phyloP scores from a whole-genome alignment of 2,113 vertebrate genomes.

The Dendropsophus ebraccatus region DNA sequence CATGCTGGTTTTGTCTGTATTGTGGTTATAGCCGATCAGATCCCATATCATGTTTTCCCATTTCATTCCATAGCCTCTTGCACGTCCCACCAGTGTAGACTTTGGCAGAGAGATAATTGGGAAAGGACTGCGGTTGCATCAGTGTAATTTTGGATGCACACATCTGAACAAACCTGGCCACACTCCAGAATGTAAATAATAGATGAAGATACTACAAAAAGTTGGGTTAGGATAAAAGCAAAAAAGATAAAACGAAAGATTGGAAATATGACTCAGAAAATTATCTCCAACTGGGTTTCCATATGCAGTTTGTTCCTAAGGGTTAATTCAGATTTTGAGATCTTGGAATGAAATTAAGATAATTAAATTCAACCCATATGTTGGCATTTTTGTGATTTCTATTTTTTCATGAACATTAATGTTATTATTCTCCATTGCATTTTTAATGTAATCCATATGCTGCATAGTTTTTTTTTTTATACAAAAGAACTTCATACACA shows the following conservation, averaged over 20 bases:
- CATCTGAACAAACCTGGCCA: conserved; percentile 31
- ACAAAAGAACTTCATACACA: neutral
- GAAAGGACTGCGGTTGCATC: neutral
- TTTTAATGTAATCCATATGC: conserved; percentile 27
- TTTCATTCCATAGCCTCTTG: conserved; percentile 6
- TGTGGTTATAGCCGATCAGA: neutral
- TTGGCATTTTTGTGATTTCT: conserved; percentile 20
- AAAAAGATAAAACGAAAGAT: conserved; percentile 33
- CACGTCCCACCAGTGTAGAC: conserved; percentile 27
- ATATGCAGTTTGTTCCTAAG: conserved; percentile 23
- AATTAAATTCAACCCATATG: conserved; percentile 42
- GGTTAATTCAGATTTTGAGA: conserved; percentile 32
- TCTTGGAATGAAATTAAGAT: conserved; percentile 43
- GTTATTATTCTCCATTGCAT: conserved; percentile 16
- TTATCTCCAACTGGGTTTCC: conserved; percentile 32
- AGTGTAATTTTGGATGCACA: conserved; percentile 19
- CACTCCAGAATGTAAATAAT: conserved; percentile 42
- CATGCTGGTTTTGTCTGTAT: neutral
- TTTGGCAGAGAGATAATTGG: conserved; percentile 1
- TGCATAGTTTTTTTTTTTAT: neutral
- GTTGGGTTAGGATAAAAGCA: conserved; percentile 31
- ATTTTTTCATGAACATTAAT: neutral
- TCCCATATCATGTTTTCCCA: neutral
- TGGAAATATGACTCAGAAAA: conserved; percentile 43
- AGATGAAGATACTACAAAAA: conserved; percentile 32